Conservation (phyloP, 64 coral and sea anemone species). For the Cladopsammia gracilis region DNA sequence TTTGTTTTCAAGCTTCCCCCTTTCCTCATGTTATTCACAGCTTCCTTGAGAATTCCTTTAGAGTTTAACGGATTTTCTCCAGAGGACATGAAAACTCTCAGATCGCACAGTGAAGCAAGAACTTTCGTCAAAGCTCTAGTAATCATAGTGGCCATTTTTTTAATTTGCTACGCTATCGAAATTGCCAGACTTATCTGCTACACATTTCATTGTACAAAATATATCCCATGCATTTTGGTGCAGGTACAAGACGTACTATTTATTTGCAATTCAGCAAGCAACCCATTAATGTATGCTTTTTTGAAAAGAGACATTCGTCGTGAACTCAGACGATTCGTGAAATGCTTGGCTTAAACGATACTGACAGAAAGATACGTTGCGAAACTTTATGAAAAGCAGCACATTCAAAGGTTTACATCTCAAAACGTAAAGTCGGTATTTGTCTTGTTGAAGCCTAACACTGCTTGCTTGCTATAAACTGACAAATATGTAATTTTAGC, state of each 20-base stretch:
- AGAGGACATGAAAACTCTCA: neutral
- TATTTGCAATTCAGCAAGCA: conserved; percentile 19
- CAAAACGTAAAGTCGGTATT: too few species aligned
- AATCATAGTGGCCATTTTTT: conserved; percentile 13
- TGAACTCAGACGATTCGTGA: conserved; percentile 7
- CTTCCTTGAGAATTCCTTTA: neutral
- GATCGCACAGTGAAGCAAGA: neutral
- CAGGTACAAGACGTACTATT: neutral
- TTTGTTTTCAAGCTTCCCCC: neutral
- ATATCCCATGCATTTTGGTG: neutral
- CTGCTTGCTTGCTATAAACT: too few species aligned
- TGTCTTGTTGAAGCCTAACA: too few species aligned
- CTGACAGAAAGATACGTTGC: too few species aligned
- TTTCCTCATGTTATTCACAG: neutral
- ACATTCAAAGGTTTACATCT: too few species aligned
- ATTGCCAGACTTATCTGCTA: neutral
- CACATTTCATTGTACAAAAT: neutral
- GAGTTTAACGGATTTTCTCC: neutral
- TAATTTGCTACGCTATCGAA: neutral
- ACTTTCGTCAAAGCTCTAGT: neutral
- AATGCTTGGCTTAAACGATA: neutral
- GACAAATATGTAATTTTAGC: too few species aligned
- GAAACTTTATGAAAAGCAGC: too few species aligned
- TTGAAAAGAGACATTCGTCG: conserved; percentile 41
- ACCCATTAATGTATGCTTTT: conserved; percentile 46